Base-by-base conservation (phyloP, 2,888 invertebrate genomes). In the Ophonus ardosiacus region DNA sequence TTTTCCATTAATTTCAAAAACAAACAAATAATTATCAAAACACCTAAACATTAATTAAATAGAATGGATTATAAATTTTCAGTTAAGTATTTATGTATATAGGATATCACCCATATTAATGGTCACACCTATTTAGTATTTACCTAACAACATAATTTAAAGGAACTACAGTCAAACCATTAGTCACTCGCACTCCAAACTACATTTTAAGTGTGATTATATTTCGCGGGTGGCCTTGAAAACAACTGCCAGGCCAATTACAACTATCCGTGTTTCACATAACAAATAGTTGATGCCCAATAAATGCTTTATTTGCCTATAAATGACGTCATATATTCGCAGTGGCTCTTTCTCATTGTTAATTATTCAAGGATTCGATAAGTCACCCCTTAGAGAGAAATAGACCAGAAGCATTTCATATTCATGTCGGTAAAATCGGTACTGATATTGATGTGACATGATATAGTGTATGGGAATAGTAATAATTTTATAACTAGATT, bases 181-280 rank as follows among this genome's bases (percentile, higher is more conserved):
- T 31, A 31, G 31, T 31, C 31, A 31, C 6, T 31, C 21, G 3
- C 31, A 31, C 6, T 31, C 21, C 8, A 24, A 59, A 18, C 59
- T 59, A 59, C 18, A 59, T 59, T 17, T 59, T 59, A 18, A 15
- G 5, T 59, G 17, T 59, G 17, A 18, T 59, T 59, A 59, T 8
- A 59, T 59, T 59, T 59, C 59, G 59, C 59, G 59, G 18, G 17
- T 56, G n/a, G 15, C 56, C 59, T 18, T 59, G 59, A 59, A 59
- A 59, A 59, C 18, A 59, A 59, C 59, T 8, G 31, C 31, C 17
- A 31, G 3, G 5, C 31, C 31, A 31, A 31, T 31, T 31, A 59
- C 59, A 59, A 59, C 18, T 18, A 59, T 59, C 7, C 59, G 8
- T 18, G 59, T 59, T 8, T 15, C n/a, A 8, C 17, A 59, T 8